These are phyloP conservation scores for Gobiocypris rarus DNA, from an alignment of 2,113 vertebrate genomes.

Conservation along the genomic window DNA sequence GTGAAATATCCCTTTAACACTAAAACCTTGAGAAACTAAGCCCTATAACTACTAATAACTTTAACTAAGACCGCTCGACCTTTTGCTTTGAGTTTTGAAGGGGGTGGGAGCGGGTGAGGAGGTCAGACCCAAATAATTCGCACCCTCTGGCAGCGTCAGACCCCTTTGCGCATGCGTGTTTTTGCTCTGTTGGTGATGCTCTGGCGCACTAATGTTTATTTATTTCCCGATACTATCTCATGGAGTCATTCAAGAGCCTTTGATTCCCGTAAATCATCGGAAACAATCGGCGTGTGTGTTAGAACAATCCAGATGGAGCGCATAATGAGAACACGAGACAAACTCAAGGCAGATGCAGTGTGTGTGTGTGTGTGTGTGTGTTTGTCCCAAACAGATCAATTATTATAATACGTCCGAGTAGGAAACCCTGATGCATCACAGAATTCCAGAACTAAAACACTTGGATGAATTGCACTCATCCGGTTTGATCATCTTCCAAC, in stretches of 20 bases:
- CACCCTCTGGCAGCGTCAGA: background rate
- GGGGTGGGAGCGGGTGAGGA: background rate
- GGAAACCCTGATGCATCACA: background rate
- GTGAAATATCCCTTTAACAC: background rate
- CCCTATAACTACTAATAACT: background rate
- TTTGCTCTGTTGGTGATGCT: background rate
- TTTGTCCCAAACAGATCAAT: conserved; percentile 58
- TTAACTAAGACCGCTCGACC: background rate
- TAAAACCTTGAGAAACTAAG: background rate
- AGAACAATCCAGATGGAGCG: conserved; percentile 68
- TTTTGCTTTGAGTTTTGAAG: background rate
- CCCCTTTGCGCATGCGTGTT: background rate
- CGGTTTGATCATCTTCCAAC: background rate
- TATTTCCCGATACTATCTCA: conserved; percentile 1
- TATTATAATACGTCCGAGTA: conserved; percentile 54
- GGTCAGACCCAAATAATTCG: background rate
- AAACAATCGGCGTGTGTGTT: conserved; percentile 43
- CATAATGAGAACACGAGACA: conserved; percentile 72
- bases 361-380: conserved; percentile 41
- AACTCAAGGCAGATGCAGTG: conserved; percentile 68
- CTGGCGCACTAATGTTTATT: background rate
- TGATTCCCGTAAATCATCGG: conserved; percentile 30
- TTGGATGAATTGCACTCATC: background rate
- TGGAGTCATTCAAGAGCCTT: background rate
- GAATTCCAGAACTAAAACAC: conserved; percentile 12